These are phyloP conservation scores for Drosophila lacicola DNA, from an alignment of 2,888 invertebrate species.

Conservation along the genomic window DNA sequence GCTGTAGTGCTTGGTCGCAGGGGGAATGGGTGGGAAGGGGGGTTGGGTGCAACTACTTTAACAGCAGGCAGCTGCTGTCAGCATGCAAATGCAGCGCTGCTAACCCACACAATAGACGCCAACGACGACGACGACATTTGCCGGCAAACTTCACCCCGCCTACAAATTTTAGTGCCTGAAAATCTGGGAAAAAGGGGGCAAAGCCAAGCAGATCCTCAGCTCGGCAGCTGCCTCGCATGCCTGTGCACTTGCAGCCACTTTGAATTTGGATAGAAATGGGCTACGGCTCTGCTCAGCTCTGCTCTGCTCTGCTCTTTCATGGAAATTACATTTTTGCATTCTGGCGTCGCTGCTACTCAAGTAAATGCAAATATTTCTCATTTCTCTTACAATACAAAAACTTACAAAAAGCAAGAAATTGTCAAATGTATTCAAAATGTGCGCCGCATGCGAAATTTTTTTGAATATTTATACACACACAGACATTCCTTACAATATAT, in stretches of 20 bases:
- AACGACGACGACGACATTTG: conserved; percentile 36
- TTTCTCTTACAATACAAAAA: conserved; percentile 69
- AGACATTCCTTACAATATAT: conserved; percentile 3
- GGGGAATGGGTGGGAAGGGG: too few species aligned
- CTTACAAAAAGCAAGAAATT: conserved; percentile 56
- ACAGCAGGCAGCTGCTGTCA: conserved; percentile 78
- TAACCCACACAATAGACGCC: conserved; percentile 63
- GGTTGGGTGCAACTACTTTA: conserved; percentile 47
- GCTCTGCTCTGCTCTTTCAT: conserved; percentile 73
- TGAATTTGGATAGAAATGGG: conserved; percentile 52
- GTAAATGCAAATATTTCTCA: conserved; percentile 82
- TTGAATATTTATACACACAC: conserved; percentile 74
- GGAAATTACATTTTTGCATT: conserved; percentile 81
- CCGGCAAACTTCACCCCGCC: conserved; percentile 34
- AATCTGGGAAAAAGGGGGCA: conserved; percentile 22
- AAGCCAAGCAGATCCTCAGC: conserved; percentile 24
- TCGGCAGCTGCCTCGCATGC: conserved; percentile 37
- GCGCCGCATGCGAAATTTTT: conserved; percentile 79
- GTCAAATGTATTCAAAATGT: conserved; percentile 81
- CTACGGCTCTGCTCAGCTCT: conserved; percentile 52
- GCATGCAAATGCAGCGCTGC: conserved; percentile 73
- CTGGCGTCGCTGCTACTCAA: conserved; percentile 75
- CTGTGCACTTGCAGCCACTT: conserved; percentile 74
- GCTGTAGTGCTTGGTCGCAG: background rate
- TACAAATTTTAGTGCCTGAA: conserved; percentile 40